phyloP scores from a whole-genome alignment of 92 coral and sea anemone genomes.

The Palythoa heliodiscus region DNA sequence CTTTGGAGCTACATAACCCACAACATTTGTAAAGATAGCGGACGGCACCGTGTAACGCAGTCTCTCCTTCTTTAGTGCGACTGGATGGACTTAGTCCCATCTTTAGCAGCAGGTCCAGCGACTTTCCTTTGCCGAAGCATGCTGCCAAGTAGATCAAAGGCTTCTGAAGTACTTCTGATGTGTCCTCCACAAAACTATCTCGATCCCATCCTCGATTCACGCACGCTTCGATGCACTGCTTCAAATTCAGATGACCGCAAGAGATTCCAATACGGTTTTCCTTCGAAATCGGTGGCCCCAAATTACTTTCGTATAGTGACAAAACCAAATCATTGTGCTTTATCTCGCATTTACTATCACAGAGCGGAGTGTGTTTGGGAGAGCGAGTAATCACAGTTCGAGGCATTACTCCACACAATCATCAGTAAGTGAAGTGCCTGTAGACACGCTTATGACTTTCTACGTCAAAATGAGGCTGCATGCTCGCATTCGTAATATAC shows the following conservation, averaged over 20 bases:
- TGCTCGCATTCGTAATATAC: not conserved
- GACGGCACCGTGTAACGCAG: slow-evolving; percentile 41
- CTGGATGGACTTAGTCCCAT: slow-evolving; percentile 46
- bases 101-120: slow-evolving; percentile 41
- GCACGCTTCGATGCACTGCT: slow-evolving; percentile 45
- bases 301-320: slow-evolving; percentile 34
- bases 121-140: slow-evolving; percentile 47
- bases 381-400: slow-evolving; percentile 46
- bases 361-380: slow-evolving; percentile 45
- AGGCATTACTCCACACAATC: slow-evolving; percentile 44
- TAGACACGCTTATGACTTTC: not conserved
- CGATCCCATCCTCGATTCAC: slow-evolving; percentile 44
- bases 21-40: slow-evolving; percentile 43
- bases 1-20: slow-evolving; percentile 39
- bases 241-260: slow-evolving; percentile 38
- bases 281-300: slow-evolving; percentile 48
- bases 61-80: slow-evolving; percentile 39
- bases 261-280: slow-evolving; percentile 48
- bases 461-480: slow-evolving; percentile 33
- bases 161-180: slow-evolving; percentile 42
- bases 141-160: slow-evolving; percentile 37
- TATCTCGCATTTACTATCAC: slow-evolving; percentile 44
- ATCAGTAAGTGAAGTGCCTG: not conserved
- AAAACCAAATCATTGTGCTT: slow-evolving; percentile 42
- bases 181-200: slow-evolving; percentile 38